phyloP scores from a whole-genome alignment of 2,888 invertebrate species.

The Eristalis pertinax region DNA sequence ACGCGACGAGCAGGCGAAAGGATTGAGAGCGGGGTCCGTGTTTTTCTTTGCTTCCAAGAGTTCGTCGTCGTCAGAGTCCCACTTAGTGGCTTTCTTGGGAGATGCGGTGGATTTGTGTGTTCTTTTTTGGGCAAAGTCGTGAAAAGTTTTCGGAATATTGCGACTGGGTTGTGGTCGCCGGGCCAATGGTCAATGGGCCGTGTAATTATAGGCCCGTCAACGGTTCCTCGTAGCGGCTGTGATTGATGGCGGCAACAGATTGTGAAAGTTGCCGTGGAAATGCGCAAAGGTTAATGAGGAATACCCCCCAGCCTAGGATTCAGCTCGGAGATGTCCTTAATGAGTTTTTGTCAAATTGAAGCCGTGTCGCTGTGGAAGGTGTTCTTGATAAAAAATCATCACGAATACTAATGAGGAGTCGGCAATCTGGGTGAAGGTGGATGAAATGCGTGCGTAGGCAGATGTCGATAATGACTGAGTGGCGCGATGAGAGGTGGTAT shows the following conservation, averaged over 20 bases:
- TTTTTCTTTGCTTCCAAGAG: neutral
- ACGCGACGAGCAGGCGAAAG: neutral
- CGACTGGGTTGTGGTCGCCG: too few relatives aligned
- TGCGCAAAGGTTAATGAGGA: too few relatives aligned
- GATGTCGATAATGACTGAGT: neutral
- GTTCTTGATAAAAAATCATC: neutral
- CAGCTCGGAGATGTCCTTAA: neutral
- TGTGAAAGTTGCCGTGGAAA: too few relatives aligned
- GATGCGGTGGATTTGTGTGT: neutral
- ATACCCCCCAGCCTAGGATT: neutral
- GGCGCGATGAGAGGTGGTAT: neutral
- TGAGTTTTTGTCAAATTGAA: neutral
- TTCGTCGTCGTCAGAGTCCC: neutral
- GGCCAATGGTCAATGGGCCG: neutral
- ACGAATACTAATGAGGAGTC: neutral
- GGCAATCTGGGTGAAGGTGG: neutral
- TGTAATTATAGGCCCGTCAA: neutral
- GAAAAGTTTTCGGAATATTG: neutral
- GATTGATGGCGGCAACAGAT: neutral
- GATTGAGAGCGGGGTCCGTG: neutral
- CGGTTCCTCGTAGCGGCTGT: neutral
- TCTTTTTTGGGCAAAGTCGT: neutral
- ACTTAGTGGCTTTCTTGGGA: neutral
- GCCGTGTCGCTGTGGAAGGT: neutral
- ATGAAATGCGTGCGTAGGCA: neutral